Evolutionary conservation across 2,113 vertebrate species (phyloP), one percentile per base, ranked within the genome.

Genomic region (Siniperca chuatsi): DNA sequence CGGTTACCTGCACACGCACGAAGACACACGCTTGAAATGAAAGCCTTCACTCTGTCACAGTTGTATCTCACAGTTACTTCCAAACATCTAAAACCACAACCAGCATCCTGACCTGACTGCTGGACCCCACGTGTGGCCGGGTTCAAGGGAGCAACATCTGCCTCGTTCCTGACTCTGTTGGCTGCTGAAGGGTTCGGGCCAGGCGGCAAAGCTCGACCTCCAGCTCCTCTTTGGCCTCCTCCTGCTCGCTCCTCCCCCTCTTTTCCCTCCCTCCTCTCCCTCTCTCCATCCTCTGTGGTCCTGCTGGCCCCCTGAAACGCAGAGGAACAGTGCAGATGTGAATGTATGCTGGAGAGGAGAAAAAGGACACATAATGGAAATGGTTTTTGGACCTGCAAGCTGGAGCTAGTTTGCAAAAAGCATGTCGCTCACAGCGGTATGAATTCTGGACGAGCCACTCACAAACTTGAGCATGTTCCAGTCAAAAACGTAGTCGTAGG

Each of bases 401-500:
- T 13, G 10, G 6, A 44, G 3, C 8, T 20, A 3, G 25, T 55
- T 6, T 12, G 29, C 29, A 20, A 58, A 37, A 55, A 67, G 25
- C 6, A 0, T 0, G 1, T 20, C 1, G 21, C 42, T 15, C 16
- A 35, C 29, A 58, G 15, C 4, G 57, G 9, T 15, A 9, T 10
- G 15, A 33, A 52, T 44, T 57, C 18, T 46, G 33, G 62, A 68
- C 1, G 5, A 69, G n/a, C 12, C 54, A 98, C 98, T 97, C 93
- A 99, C 98, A 95, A 99, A 99, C 96, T 99, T 99, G 77, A 99
- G 96, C 98, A 99, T 99, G 96, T 99, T 99, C 98, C 98, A 99
- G 94, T 99, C 98, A 71, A 99, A 99, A 87, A 99, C 98, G 0
- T 99, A 99, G 95, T 99, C 98, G 0, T 99, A 99, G 88, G 98